phyloP scores from a whole-genome alignment of 64 coral and sea anemone genomes.

The Pachyseris speciosa region DNA sequence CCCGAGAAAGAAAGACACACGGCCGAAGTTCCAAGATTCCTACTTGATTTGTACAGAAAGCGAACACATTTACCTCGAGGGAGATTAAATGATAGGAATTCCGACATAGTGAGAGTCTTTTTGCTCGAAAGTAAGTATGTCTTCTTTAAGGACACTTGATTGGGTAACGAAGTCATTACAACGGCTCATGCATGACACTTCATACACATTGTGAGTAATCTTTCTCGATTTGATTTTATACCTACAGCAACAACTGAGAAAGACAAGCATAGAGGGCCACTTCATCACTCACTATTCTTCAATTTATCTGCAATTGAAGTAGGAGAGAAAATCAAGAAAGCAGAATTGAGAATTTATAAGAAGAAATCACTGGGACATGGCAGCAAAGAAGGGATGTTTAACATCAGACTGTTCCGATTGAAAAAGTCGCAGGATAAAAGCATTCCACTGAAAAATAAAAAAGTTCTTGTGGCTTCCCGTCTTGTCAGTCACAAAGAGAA shows the following conservation, averaged over 20 bases:
- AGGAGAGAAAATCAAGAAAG: constrained; percentile 20
- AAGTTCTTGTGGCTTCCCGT: not conserved
- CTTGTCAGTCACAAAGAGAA: constrained; percentile 25
- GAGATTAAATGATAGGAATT: not conserved
- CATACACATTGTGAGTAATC: not conserved
- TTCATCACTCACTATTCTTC: constrained; percentile 1
- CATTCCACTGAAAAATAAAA: not conserved
- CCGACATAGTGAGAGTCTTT: constrained; percentile 39
- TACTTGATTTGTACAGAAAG: constrained; percentile 40
- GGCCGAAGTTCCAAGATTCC: constrained; percentile 23
- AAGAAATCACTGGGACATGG: not conserved
- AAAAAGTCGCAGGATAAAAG: not conserved
- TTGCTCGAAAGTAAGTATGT: constrained; percentile 28
- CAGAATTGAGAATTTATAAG: constrained; percentile 36
- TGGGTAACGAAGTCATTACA: not conserved
- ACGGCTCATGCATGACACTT: not conserved
- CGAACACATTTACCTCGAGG: constrained; percentile 28
- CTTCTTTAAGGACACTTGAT: not conserved
- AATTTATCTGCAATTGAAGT: not conserved
- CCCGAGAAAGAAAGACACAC: not conserved
- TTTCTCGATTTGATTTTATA: not conserved
- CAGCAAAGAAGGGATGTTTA: constrained; percentile 14
- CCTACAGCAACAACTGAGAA: not conserved
- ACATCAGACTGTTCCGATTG: not conserved
- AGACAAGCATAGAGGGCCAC: not conserved